Conservation (phyloP, 2,113 vertebrate species). For the Dromas ardeola region DNA sequence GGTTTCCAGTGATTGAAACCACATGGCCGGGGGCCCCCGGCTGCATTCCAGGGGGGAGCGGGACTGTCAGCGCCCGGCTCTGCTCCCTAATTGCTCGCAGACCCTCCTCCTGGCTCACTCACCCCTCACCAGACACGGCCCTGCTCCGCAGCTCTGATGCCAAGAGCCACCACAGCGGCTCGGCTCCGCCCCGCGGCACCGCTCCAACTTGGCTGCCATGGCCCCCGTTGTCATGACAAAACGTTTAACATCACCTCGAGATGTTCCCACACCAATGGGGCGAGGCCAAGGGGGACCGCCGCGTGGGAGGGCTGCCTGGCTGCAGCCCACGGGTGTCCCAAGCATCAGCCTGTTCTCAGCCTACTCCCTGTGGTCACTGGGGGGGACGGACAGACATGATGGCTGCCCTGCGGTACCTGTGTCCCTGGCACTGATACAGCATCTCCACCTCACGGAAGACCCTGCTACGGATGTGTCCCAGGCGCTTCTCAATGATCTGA, state of each 20-base stretch:
- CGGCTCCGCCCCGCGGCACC: neutral
- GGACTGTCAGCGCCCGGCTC: neutral
- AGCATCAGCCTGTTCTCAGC: neutral
- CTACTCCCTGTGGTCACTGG: rapidly evolving
- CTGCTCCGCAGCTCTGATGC: neutral
- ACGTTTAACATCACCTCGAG: rapidly evolving
- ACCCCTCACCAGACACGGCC: neutral
- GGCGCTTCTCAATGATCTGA: constrained; percentile 96
- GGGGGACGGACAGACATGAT: rapidly evolving
- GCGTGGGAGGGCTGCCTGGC: rapidly evolving
- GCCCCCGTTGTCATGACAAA: neutral
- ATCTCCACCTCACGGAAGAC: constrained; percentile 98
- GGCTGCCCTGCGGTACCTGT: constrained; percentile 76
- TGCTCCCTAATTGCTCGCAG: neutral
- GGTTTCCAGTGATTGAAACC: constrained; percentile 1
- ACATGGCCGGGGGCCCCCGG: neutral
- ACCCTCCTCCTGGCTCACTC: neutral
- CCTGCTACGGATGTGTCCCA: constrained; percentile 91
- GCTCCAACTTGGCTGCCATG: neutral
- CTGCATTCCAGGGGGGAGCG: neutral
- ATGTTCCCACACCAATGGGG: neutral
- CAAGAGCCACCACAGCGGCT: neutral
- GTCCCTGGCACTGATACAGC: constrained; percentile 99
- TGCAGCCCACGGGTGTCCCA: rapidly evolving
- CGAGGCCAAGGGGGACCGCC: too few species aligned